Evolutionary conservation across 1,140 invertebrate genomes (phyloP).

Genomic region (Drosophila kurseongensis): DNA sequence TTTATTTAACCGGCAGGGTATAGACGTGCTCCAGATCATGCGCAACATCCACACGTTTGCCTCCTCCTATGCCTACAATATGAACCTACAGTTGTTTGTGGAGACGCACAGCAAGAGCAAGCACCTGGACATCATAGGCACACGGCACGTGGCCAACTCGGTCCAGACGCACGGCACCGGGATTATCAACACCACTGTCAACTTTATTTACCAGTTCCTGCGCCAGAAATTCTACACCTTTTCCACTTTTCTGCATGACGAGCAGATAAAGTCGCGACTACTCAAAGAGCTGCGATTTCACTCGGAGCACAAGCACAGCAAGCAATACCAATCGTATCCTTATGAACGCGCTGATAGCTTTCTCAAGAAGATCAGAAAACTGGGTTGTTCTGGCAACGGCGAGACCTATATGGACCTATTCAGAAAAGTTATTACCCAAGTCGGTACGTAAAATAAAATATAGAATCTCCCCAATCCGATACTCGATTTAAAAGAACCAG

Average conservation of each 20-base stretch:
- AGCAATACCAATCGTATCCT: constrained; percentile 87
- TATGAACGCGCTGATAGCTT: constrained; percentile 98
- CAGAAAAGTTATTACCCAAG: constrained; percentile 95
- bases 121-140: constrained; percentile 98
- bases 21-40: constrained; percentile 99
- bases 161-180: constrained; percentile 98
- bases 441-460: constrained; percentile 87
- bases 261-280: constrained; percentile 98
- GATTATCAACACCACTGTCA: constrained; percentile 98
- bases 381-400: constrained; percentile 94
- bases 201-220: constrained; percentile 98
- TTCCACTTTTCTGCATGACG: constrained; percentile 99
- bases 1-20: constrained; percentile 86
- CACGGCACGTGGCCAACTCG: constrained; percentile 98
- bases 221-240: constrained; percentile 97
- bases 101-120: constrained; percentile 97
- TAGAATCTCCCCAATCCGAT: too few species aligned
- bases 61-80: constrained; percentile 96
- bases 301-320: constrained; percentile 86
- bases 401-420: constrained; percentile 97
- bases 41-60: constrained; percentile 98
- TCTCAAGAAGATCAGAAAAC: constrained; percentile 95
- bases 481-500: too few species aligned
- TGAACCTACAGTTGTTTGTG: constrained; percentile 99
- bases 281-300: constrained; percentile 94